Percentiles rank a stretch among this genome's conserved stretches.
Evolutionary conservation across 2,797 vertebrate species (phyloP).

Genomic region (Catostomus latipinnis): DNA sequence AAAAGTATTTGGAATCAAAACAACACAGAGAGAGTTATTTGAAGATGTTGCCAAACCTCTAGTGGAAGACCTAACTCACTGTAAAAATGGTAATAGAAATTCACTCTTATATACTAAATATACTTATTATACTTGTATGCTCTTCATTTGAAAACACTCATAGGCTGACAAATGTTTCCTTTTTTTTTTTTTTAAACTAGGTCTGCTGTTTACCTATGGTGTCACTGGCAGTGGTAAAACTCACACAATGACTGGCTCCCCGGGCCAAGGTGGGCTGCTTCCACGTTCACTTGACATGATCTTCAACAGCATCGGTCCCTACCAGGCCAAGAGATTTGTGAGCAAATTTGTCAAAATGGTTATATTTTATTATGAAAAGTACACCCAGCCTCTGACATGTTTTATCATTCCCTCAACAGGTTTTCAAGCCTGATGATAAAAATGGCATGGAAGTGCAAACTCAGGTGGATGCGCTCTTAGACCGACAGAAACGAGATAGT

Average conservation of each 20-base stretch:
- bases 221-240: constrained; percentile 98
- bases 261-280: constrained; percentile 91
- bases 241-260: constrained; percentile 93
- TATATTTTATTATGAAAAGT: neutral
- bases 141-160: neutral
- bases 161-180: neutral
- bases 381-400: neutral
- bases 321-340: constrained; percentile 95
- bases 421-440: constrained; percentile 95
- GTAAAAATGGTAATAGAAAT: constrained; percentile 87
- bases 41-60: constrained; percentile 89
- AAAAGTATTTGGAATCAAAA: constrained; percentile 88
- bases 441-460: constrained; percentile 93
- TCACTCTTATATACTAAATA: no score
- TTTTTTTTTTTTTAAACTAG: constrained; percentile 67
- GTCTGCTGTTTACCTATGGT: constrained; percentile 94
- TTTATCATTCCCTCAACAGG: constrained; percentile 69
- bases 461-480: constrained; percentile 91
- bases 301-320: constrained; percentile 90
- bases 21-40: constrained; percentile 87
- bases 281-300: constrained; percentile 95
- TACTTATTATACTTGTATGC: neutral
- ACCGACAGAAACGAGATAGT: constrained; percentile 89
- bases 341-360: constrained; percentile 59
- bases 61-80: constrained; percentile 89